Percentiles rank a stretch among this genome's conserved stretches.
These are phyloP conservation scores for Hirundo rustica DNA, from an alignment of 2,797 vertebrate species.

Conservation along the genomic window DNA sequence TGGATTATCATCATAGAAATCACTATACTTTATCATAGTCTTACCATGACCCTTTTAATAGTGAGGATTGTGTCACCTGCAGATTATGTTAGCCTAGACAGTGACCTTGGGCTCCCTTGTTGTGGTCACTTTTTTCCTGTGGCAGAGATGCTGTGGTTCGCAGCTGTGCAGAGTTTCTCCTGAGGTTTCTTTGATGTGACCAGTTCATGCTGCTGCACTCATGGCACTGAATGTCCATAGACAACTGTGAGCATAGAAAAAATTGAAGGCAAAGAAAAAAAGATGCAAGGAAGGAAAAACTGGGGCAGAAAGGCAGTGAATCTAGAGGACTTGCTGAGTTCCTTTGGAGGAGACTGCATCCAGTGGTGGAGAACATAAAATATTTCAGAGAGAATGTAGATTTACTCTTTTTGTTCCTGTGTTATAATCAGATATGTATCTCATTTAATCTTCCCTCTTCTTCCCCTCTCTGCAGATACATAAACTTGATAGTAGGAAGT, in stretches of 20 bases:
- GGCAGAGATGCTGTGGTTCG: not conserved
- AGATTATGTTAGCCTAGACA: not conserved
- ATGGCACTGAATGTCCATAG: not conserved
- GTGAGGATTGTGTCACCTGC: not conserved
- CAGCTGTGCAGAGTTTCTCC: not conserved
- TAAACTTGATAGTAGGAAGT: conserved; percentile 17
- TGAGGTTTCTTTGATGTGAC: not conserved
- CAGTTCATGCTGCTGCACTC: not conserved
- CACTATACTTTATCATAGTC: not conserved
- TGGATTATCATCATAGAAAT: not conserved
- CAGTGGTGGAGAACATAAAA: not conserved
- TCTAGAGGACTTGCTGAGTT: not conserved
- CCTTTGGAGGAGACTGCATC: not conserved
- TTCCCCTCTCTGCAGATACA: conserved; percentile 1
- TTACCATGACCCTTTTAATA: not conserved
- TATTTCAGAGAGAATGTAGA: not conserved
- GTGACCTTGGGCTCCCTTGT: not conserved
- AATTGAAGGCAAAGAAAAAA: not conserved
- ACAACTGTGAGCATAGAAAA: not conserved
- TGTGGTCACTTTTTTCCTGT: not conserved
- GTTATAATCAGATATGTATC: not conserved
- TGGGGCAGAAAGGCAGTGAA: not conserved
- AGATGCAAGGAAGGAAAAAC: not conserved
- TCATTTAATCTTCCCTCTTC: conserved; percentile 28
- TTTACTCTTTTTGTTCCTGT: not conserved